These are phyloP conservation scores for Gymnarchus niloticus DNA, from an alignment of 2,113 vertebrate genomes.

Conservation along the genomic window DNA sequence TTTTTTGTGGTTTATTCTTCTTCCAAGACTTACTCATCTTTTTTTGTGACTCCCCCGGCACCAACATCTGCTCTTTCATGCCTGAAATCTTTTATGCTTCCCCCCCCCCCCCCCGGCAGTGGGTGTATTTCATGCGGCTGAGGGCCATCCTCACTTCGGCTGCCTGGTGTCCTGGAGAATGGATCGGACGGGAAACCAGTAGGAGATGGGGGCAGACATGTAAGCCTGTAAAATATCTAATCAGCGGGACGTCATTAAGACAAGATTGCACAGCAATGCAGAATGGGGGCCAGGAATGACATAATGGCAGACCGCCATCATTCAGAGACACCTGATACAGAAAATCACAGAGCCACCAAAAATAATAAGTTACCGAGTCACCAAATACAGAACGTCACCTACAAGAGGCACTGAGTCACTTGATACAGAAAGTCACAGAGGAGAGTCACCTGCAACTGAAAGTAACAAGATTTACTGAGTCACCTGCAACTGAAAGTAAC, in stretches of 20 bases:
- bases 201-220: not conserved
- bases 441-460: not conserved
- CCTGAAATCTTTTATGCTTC: constrained; percentile 25
- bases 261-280: not conserved
- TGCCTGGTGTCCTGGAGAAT: constrained; percentile 20
- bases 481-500: constrained; percentile 2
- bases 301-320: not conserved
- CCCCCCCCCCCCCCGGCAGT: not conserved
- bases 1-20: not conserved
- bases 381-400: not conserved
- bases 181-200: constrained; percentile 9
- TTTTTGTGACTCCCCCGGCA: not conserved
- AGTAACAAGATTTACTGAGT: not conserved
- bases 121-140: constrained; percentile 25
- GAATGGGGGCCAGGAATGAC: not conserved
- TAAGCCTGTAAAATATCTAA: not conserved
- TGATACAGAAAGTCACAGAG: not conserved
- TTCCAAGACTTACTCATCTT: not conserved
- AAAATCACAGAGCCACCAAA: too few relatives aligned
- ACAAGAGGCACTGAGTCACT: too few relatives aligned
- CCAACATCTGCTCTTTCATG: constrained; percentile 15
- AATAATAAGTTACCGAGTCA: not conserved
- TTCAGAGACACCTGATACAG: too few relatives aligned
- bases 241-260: not conserved
- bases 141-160: not conserved